These are phyloP conservation scores for Neodiprion pinetum DNA, from an alignment of 1,140 invertebrate species.

Conservation along the genomic window DNA sequence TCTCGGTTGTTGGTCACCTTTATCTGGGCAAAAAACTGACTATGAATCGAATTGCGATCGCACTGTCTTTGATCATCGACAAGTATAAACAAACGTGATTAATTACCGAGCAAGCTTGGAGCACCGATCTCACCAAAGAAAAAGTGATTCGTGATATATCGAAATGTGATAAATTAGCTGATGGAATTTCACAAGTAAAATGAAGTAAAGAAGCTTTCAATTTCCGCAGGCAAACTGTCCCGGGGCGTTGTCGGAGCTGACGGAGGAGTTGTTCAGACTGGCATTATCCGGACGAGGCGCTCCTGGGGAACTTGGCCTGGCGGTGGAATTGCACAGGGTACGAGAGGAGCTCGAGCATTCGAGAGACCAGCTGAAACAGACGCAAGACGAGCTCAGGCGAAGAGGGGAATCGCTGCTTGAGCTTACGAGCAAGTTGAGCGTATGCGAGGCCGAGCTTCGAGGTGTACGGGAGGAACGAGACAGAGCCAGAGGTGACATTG, in stretches of 20 bases:
- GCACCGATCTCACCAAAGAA: too few relatives aligned
- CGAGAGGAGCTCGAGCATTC: slow-evolving; percentile 82
- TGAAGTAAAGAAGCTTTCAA: too few relatives aligned
- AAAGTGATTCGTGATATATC: too few relatives aligned
- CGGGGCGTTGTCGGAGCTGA: slow-evolving; percentile 61
- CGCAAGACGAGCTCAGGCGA: slow-evolving; percentile 80
- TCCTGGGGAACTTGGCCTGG: slow-evolving; percentile 61
- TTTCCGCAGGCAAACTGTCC: slow-evolving; percentile 40
- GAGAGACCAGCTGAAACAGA: slow-evolving; percentile 74
- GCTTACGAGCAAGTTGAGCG: slow-evolving; percentile 78
- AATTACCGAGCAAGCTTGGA: too few relatives aligned
- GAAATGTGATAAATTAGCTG: too few relatives aligned
- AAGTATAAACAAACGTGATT: too few relatives aligned
- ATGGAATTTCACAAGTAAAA: too few relatives aligned
- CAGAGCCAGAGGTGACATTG: slow-evolving; percentile 73
- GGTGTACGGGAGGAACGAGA: slow-evolving; percentile 84
- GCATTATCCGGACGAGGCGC: slow-evolving; percentile 66
- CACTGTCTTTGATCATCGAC: too few relatives aligned
- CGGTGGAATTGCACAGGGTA: slow-evolving; percentile 78
- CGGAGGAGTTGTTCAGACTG: slow-evolving; percentile 75
- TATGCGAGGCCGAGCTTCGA: slow-evolving; percentile 82
- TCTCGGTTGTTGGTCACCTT: background rate
- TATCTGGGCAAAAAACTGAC: too few relatives aligned
- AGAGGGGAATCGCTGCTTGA: slow-evolving; percentile 81
- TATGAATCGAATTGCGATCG: too few relatives aligned